Evolutionary conservation across 1,140 invertebrate species (phyloP).

Genomic region (Cydia fagiglandana): DNA sequence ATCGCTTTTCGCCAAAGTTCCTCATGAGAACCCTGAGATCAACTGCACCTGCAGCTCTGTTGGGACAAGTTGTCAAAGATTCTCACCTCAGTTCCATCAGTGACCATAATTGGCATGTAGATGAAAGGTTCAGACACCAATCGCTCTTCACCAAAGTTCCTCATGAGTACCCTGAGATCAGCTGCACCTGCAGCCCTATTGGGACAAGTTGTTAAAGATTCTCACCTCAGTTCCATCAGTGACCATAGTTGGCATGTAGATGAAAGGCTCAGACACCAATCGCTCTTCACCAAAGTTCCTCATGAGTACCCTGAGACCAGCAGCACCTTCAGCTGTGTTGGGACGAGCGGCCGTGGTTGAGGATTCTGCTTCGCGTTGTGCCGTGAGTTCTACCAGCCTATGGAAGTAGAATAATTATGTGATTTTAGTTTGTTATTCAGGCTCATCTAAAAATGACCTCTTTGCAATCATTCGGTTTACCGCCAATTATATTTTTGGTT

Average conservation of each 20-base stretch:
- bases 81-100: conserved; percentile 67
- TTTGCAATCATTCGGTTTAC: too few species aligned
- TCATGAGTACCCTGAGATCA: conserved; percentile 77
- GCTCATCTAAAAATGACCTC: too few species aligned
- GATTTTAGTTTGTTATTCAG: too few species aligned
- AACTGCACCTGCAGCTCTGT: conserved; percentile 50
- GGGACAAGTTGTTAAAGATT: not conserved
- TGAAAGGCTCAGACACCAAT: conserved; percentile 63
- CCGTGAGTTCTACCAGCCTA: conserved; percentile 82
- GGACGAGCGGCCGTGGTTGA: conserved; percentile 67
- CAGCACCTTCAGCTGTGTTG: conserved; percentile 49
- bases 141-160: conserved; percentile 80
- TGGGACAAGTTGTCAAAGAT: conserved; percentile 41
- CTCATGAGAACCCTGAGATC: conserved; percentile 78
- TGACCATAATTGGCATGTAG: conserved; percentile 74
- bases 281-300: conserved; percentile 81
- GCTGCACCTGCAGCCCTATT: conserved; percentile 51
- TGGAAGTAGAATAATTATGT: not conserved
- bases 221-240: conserved; percentile 69
- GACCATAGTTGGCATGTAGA: conserved; percentile 76
- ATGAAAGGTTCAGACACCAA: conserved; percentile 68
- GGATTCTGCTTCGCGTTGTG: conserved; percentile 74
- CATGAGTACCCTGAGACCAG: conserved; percentile 77
- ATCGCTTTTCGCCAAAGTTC: conserved; percentile 80
- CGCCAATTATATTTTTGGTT: too few species aligned